A percentile compares a stretch with the other conserved stretches of the same genome.
phyloP scores from a whole-genome alignment of 2,888 invertebrate species.

The Drosophila tripunctata region DNA sequence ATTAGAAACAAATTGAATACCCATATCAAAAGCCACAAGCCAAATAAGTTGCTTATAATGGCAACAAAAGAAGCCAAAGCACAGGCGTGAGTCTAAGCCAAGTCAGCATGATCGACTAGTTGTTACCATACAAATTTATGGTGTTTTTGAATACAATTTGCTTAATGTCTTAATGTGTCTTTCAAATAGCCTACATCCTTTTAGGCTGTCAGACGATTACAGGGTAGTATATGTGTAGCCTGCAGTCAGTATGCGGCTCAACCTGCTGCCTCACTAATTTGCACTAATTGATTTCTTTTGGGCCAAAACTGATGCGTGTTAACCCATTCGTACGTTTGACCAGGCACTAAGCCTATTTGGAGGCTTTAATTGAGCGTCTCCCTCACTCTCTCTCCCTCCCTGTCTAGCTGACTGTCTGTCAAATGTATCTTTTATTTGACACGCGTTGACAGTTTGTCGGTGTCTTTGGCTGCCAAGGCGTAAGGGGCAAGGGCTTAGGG shows the following conservation, averaged over 20 bases:
- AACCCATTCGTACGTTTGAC: constrained; percentile 13
- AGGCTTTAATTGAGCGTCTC: constrained; percentile 69
- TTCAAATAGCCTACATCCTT: neutral
- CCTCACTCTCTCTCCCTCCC: neutral
- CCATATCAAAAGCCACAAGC: constrained; percentile 65
- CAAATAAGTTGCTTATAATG: constrained; percentile 62
- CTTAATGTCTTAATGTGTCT: too few species aligned
- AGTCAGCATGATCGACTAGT: neutral
- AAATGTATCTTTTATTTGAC: constrained; percentile 67
- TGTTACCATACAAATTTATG: neutral
- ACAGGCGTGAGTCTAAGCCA: neutral
- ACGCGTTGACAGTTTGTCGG: constrained; percentile 71
- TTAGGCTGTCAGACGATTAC: neutral
- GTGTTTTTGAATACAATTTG: neutral
- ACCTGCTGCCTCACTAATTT: constrained; percentile 63
- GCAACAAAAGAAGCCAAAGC: constrained; percentile 27
- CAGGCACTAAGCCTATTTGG: constrained; percentile 43
- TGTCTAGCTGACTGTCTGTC: constrained; percentile 50
- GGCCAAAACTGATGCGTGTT: constrained; percentile 28
- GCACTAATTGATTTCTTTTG: constrained; percentile 74
- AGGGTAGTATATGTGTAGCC: constrained; percentile 16
- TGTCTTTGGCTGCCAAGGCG: neutral
- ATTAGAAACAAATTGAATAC: constrained; percentile 66
- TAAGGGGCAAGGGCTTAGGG: neutral
- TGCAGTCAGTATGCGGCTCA: constrained; percentile 27